phyloP scores from a whole-genome alignment of 2,113 vertebrate species.

The Catharus bicknelli region DNA sequence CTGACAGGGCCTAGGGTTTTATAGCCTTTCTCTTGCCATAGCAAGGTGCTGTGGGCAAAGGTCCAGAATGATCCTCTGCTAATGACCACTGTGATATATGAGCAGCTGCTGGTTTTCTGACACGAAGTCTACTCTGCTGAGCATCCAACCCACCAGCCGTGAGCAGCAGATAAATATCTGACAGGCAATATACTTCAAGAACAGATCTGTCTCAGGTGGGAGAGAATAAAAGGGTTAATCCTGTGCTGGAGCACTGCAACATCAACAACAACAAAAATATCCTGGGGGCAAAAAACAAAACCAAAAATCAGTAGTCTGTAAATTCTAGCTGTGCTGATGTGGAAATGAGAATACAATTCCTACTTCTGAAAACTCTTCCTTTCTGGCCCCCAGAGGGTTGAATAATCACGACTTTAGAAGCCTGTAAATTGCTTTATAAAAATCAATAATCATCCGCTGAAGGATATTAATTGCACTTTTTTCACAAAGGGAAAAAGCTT shows the following conservation, averaged over 20 bases:
- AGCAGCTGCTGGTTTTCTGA: slow-evolving; percentile 81
- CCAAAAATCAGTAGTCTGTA: neutral
- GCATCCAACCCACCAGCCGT: slow-evolving; percentile 72
- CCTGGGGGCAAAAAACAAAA: neutral
- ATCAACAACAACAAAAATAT: slow-evolving; percentile 56
- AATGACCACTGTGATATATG: slow-evolving; percentile 91
- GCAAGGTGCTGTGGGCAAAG: slow-evolving; percentile 86
- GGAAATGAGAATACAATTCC: slow-evolving; percentile 25
- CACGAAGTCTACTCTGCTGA: slow-evolving; percentile 75
- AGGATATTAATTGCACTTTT: slow-evolving; percentile 48
- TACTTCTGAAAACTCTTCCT: slow-evolving; percentile 31
- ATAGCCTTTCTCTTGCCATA: slow-evolving; percentile 81
- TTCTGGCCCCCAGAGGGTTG: slow-evolving; percentile 19
- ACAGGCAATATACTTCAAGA: slow-evolving; percentile 64
- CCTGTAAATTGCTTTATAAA: slow-evolving; percentile 55
- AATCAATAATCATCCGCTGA: slow-evolving; percentile 50
- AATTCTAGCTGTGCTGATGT: slow-evolving; percentile 40
- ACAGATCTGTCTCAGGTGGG: slow-evolving; percentile 60
- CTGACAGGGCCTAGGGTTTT: slow-evolving; percentile 94
- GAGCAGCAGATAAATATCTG: slow-evolving; percentile 65
- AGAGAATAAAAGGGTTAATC: slow-evolving; percentile 76
- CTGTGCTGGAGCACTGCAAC: slow-evolving; percentile 56
- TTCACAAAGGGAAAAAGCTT: slow-evolving; percentile 30
- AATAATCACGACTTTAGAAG: slow-evolving; percentile 45
- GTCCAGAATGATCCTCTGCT: slow-evolving; percentile 85